Evolutionary conservation across 2,888 invertebrate genomes (phyloP).

Genomic region (Dasysyrphus albostriatus): DNA sequence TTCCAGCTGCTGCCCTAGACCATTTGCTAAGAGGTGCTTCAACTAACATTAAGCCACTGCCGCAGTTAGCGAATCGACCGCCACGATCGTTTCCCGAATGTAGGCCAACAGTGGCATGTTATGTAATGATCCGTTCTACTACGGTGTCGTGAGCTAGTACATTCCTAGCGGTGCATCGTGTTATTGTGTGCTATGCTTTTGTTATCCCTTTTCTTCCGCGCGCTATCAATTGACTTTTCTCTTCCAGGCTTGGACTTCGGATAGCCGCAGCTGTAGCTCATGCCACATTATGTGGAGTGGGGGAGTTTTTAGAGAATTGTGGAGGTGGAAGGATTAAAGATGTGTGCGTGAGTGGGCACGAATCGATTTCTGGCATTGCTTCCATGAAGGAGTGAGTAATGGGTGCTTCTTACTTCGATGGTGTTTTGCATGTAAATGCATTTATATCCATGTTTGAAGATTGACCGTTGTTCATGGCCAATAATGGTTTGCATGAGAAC

Average conservation of each 20-base stretch:
- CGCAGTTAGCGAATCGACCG: constrained; percentile 40
- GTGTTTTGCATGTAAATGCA: constrained; percentile 68
- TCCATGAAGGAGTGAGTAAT: constrained; percentile 42
- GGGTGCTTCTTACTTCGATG: constrained; percentile 41
- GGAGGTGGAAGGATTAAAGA: constrained; percentile 10
- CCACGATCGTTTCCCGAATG: constrained; percentile 68
- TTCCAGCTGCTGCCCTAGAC: constrained; percentile 72
- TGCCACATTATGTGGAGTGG: not conserved
- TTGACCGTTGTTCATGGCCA: constrained; percentile 75
- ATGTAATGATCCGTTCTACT: constrained; percentile 75
- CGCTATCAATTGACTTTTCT: constrained; percentile 3
- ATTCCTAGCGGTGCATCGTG: constrained; percentile 72
- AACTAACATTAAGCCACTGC: constrained; percentile 49
- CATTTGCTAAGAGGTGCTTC: constrained; percentile 64
- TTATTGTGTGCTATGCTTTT: constrained; percentile 67
- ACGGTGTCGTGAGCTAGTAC: constrained; percentile 68
- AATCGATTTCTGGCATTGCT: constrained; percentile 34
- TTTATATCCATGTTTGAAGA: constrained; percentile 65
- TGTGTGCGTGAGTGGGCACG: constrained; percentile 51
- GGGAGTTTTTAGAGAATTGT: constrained; percentile 23
- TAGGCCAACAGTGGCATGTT: constrained; percentile 76
- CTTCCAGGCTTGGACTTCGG: constrained; percentile 11
- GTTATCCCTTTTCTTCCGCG: constrained; percentile 72
- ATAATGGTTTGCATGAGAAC: constrained; percentile 44
- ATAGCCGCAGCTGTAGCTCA: not conserved